Conservation (phyloP, 92 coral and sea anemone genomes). For the Pocillopora grandis region DNA sequence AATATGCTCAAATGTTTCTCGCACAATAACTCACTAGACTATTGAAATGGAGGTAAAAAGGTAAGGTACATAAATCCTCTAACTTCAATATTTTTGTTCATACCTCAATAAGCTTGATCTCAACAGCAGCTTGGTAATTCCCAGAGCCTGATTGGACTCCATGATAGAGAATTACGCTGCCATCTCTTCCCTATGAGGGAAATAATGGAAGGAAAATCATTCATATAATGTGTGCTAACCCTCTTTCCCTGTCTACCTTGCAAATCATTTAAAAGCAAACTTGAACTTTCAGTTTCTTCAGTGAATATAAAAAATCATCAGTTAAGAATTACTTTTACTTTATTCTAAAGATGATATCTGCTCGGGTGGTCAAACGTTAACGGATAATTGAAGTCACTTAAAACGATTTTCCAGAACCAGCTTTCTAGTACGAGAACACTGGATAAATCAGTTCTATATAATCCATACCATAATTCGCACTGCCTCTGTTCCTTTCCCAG, state of each 20-base stretch:
- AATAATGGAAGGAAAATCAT: neutral
- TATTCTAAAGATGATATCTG: too few relatives aligned
- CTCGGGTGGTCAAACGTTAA: too few relatives aligned
- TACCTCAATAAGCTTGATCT: conserved; percentile 35
- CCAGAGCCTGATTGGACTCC: neutral
- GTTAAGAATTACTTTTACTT: too few relatives aligned
- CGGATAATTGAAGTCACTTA: too few relatives aligned
- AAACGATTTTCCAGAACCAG: too few relatives aligned
- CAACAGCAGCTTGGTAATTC: neutral
- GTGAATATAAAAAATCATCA: too few relatives aligned
- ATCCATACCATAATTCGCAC: conserved; percentile 56
- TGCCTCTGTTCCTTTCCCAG: conserved; percentile 19
- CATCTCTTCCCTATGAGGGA: conserved; percentile 20
- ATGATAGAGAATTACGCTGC: conserved; percentile 12
- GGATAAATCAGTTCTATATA: neutral
- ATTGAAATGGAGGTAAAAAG: neutral
- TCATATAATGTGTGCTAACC: too few relatives aligned
- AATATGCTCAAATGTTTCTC: too few relatives aligned
- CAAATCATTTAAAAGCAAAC: neutral
- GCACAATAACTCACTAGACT: too few relatives aligned
- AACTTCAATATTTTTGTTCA: neutral
- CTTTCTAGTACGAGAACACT: too few relatives aligned
- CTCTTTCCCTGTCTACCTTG: neutral
- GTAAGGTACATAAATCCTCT: neutral
- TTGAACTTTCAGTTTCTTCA: neutral